A percentile compares a stretch with the other conserved stretches of the same genome.
These are phyloP conservation scores for Polypedilum vanderplanki DNA, from an alignment of 1,140 invertebrate genomes.

Conservation along the genomic window DNA sequence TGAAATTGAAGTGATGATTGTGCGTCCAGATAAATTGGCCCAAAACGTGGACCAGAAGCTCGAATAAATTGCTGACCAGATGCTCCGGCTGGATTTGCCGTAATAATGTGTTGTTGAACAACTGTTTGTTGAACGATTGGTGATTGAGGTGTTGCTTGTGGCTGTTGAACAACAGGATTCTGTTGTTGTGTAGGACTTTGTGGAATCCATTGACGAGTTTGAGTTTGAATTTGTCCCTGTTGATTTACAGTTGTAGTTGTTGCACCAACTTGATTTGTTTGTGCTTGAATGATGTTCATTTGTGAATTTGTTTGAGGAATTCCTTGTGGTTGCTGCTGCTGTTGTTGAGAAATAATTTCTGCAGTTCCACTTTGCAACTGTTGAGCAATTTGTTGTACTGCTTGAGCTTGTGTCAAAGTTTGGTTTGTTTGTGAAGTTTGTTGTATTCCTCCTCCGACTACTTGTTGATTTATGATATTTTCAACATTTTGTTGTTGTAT, in stretches of 20 bases:
- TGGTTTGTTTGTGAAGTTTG: slow-evolving; percentile 13
- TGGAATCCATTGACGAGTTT: slow-evolving; percentile 28
- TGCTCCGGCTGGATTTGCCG: background rate
- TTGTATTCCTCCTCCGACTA: background rate
- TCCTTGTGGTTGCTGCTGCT: slow-evolving; percentile 39
- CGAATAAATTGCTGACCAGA: slow-evolving; percentile 31
- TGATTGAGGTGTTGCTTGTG: slow-evolving; percentile 32
- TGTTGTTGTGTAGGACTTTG: slow-evolving; percentile 34
- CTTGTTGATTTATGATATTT: background rate
- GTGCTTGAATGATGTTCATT: background rate
- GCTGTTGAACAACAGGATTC: slow-evolving; percentile 35
- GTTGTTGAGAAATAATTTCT: slow-evolving; percentile 34
- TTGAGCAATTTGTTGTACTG: slow-evolving; percentile 30
- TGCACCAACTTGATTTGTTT: slow-evolving; percentile 37
- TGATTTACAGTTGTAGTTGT: slow-evolving; percentile 33
- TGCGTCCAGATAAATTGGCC: slow-evolving; percentile 68
- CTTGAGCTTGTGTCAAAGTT: slow-evolving; percentile 8
- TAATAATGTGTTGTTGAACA: background rate
- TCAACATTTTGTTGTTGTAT: slow-evolving; percentile 3
- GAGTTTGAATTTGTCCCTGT: slow-evolving; percentile 30
- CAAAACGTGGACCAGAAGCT: slow-evolving; percentile 46
- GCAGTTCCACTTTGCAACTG: slow-evolving; percentile 29
- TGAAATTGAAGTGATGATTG: slow-evolving; percentile 76
- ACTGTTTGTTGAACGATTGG: background rate
- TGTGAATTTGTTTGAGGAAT: slow-evolving; percentile 32